A percentile compares a stretch with the other conserved stretches of the same genome.
These are phyloP conservation scores for Geophilus truncorum DNA, from an alignment of 2,888 invertebrate genomes.

Conservation along the genomic window DNA sequence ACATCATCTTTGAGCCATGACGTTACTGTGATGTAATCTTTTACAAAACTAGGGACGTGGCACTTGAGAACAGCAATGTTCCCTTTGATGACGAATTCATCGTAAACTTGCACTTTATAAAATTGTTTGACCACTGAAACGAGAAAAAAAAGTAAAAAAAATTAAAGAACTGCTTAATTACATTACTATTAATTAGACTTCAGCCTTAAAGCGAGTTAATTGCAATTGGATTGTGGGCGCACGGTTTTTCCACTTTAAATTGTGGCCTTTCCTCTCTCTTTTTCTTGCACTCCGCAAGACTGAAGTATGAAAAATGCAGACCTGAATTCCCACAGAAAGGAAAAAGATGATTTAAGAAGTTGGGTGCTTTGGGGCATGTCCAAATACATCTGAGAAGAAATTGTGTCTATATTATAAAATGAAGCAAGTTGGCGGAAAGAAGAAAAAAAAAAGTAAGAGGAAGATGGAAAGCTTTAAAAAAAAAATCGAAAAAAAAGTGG, in stretches of 20 bases:
- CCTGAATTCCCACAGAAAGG: constrained; percentile 20
- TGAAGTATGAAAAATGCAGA: constrained; percentile 20
- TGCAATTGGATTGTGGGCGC: neutral
- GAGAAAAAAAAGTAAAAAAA: neutral
- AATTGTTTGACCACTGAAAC: constrained; percentile 31
- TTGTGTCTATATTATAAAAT: constrained; percentile 20
- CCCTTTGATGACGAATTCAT: constrained; percentile 32
- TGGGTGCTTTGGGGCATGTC: constrained; percentile 20
- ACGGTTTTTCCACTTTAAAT: neutral
- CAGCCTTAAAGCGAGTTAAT: too few species aligned
- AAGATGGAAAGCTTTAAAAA: neutral
- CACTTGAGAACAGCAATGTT: constrained; percentile 33
- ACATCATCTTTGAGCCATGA: constrained; percentile 35
- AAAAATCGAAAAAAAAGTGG: neutral
- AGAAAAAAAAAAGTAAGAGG: neutral
- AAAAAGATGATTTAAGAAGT: constrained; percentile 10
- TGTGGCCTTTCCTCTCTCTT: neutral
- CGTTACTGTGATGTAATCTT: constrained; percentile 33
- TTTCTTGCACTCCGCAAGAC: neutral
- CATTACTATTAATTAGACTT: neutral
- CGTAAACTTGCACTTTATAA: constrained; percentile 33
- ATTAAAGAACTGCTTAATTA: neutral
- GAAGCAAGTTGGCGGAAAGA: neutral
- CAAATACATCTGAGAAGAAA: constrained; percentile 16
- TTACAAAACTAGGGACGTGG: constrained; percentile 34